Percentiles rank a stretch among this genome's conserved stretches.
phyloP scores from a whole-genome alignment of 2,797 vertebrate species.

The Enoplosus armatus region DNA sequence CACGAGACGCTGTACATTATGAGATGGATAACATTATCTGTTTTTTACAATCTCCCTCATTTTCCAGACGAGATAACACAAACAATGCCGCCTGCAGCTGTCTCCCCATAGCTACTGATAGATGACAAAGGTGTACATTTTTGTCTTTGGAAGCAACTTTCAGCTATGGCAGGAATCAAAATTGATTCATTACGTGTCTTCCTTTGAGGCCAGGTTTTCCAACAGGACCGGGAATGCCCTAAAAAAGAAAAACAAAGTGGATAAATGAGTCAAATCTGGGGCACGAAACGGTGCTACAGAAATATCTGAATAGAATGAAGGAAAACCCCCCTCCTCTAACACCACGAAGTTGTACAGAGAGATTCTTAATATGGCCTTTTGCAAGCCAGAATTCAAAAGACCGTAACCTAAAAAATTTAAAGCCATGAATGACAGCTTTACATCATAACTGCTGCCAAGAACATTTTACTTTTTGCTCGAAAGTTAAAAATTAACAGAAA shows the following conservation, averaged over 20 bases:
- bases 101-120: not conserved
- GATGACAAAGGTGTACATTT: constrained; percentile 14
- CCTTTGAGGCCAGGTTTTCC: constrained; percentile 94
- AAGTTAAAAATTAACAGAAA: not conserved
- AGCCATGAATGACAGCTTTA: not conserved
- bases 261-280: constrained; percentile 14
- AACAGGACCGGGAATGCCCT: constrained; percentile 91
- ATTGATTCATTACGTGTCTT: constrained; percentile 86
- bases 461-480: not conserved
- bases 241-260: constrained; percentile 39
- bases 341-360: not conserved
- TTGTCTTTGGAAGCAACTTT: not conserved
- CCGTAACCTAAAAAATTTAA: not conserved
- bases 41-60: not conserved
- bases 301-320: not conserved
- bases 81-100: not conserved
- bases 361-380: not conserved
- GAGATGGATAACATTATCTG: constrained; percentile 1
- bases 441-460: not conserved
- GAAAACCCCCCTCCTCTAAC: not conserved
- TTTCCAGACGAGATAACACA: not conserved
- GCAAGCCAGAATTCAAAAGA: not conserved
- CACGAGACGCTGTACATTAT: constrained; percentile 3
- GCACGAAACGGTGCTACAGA: not conserved
- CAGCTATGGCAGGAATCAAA: constrained; percentile 14